Percentiles rank a stretch among this genome's conserved stretches.
Conservation (phyloP, 2,797 vertebrate species). For the Lates japonicus region DNA sequence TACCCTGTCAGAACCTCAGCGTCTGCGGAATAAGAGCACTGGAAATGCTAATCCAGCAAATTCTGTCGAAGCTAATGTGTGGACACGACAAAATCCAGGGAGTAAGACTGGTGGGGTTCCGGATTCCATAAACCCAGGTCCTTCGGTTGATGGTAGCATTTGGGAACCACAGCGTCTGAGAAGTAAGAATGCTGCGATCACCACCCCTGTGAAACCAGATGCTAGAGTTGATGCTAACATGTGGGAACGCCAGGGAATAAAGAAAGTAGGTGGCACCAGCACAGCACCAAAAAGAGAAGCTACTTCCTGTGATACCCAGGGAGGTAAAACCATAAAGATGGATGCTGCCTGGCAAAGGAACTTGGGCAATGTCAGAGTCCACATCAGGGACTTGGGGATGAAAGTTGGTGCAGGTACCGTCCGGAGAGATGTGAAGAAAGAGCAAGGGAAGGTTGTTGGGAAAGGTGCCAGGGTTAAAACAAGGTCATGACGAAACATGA, state of each 20-base stretch:
- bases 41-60: neutral
- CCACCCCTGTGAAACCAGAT: neutral
- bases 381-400: slow-evolving; percentile 68
- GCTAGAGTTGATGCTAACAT: neutral
- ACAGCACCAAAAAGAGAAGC: slow-evolving; percentile 16
- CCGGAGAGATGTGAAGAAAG: slow-evolving; percentile 45
- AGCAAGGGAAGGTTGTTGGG: neutral
- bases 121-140: neutral
- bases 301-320: neutral
- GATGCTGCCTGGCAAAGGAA: slow-evolving; percentile 81
- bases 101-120: neutral
- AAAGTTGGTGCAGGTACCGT: slow-evolving; percentile 3
- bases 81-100: slow-evolving; percentile 22
- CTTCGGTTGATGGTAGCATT: neutral
- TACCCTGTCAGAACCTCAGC: neutral
- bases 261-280: neutral
- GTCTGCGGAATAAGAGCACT: neutral
- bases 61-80: neutral
- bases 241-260: slow-evolving; percentile 26
- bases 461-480: slow-evolving; percentile 46
- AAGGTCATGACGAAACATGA: slow-evolving; percentile 62
- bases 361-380: slow-evolving; percentile 60
- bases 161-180: slow-evolving; percentile 34
- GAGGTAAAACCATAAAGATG: slow-evolving; percentile 46
- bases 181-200: slow-evolving; percentile 18